Base-by-base conservation (phyloP, 2,888 invertebrate genomes). In the Ennomos fuscantarius region DNA sequence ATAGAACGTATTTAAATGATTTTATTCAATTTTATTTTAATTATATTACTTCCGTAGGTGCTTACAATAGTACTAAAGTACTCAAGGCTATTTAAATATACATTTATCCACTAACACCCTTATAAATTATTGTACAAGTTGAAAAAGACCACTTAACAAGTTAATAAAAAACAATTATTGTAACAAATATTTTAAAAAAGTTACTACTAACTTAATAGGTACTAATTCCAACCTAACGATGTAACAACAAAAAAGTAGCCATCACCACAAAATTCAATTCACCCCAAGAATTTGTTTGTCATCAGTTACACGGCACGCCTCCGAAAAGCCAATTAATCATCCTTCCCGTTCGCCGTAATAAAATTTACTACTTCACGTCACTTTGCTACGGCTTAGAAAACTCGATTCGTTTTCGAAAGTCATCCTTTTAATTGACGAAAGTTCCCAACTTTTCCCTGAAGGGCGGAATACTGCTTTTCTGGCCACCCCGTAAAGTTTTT, bases 311-410 rank as follows among this genome's bases (percentile, higher is more conserved):
- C 42, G 49, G 66, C 45, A 67, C 72, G 70, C 70, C 63, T 67
- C 63, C 69, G 58, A 65, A 69, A 74, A 74, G 78, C 73, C 74
- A 74, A 79, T 79, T 79, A 79, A 79, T 79, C 79, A 79, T 79
- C 75, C 74, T 69, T 74, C 61, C 72, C 72, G 61, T 67, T 52
- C 68, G 66, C 68, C 70, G 73, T 79, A 79, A 79, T 79, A 79
- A 79, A 79, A 79, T 79, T 74, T 76, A 79, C 78, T 79, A 76
- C 78, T 79, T 53, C 63, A 74, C 79, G 79, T 78, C 74, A 74
- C 72, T 74, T 65, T 46, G 48, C 70, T 66, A 68, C 50, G 53
- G 55, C 60, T 59, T 55, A 55, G 50, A 54, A 57, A 60, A 50
- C 59, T 60, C 58, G 65, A 65, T 65, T 60, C 63, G 59, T 62